Percentiles rank a stretch among this genome's conserved stretches.
Conservation (phyloP, 2,888 invertebrate species). For the Tiphia femorata region DNA sequence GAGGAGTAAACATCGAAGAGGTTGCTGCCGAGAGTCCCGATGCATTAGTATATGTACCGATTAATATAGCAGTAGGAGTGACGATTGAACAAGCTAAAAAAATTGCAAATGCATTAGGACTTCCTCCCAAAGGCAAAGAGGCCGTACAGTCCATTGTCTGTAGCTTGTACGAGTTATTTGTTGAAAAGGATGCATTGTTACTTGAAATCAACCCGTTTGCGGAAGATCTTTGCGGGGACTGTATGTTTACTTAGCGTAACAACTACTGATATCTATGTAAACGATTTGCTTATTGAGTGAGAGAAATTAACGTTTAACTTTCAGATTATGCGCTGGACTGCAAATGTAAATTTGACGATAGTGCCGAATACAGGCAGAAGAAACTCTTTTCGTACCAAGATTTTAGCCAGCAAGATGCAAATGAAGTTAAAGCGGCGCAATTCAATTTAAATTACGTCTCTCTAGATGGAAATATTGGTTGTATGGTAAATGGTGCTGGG, state of each 20-base stretch:
- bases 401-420: constrained; percentile 72
- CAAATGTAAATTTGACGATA: constrained; percentile 75
- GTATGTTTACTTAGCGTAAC: too few relatives aligned
- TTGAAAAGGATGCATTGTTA: constrained; percentile 71
- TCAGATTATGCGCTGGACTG: constrained; percentile 74
- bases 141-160: constrained; percentile 26
- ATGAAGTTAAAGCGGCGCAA: constrained; percentile 72
- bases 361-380: constrained; percentile 73
- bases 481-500: constrained; percentile 75
- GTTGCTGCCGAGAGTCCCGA: constrained; percentile 89
- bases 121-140: constrained; percentile 26
- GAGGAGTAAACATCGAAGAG: constrained; percentile 95
- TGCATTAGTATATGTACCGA: constrained; percentile 89
- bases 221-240: constrained; percentile 67
- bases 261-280: too few relatives aligned
- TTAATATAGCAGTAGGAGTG: constrained; percentile 83
- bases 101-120: constrained; percentile 73
- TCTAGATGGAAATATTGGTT: constrained; percentile 74
- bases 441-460: constrained; percentile 73
- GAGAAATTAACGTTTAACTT: background rate
- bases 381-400: constrained; percentile 71
- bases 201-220: constrained; percentile 75
- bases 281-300: too few relatives aligned
- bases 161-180: constrained; percentile 72
- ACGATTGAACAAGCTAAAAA: constrained; percentile 77